phyloP scores from a whole-genome alignment of 2,113 vertebrate genomes.

The Ammodytes dubius region DNA sequence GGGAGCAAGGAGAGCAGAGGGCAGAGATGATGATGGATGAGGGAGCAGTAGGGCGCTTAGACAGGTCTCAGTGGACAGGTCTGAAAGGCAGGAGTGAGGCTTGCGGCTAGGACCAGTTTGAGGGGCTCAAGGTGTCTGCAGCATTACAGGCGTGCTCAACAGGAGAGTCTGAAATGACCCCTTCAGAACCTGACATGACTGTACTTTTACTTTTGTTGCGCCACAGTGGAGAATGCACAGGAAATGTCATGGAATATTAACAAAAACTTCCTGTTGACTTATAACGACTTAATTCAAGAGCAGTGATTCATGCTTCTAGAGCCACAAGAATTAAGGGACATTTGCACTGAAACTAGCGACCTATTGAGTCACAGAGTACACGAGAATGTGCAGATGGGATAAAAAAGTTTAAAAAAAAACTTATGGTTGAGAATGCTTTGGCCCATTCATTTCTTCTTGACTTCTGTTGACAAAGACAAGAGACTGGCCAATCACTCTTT shows the following conservation, averaged over 20 bases:
- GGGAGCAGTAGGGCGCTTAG: slow-evolving; percentile 72
- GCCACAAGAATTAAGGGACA: slow-evolving; percentile 54
- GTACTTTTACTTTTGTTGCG: slow-evolving; percentile 2
- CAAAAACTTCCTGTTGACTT: slow-evolving; percentile 39
- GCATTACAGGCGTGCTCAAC: slow-evolving; percentile 55
- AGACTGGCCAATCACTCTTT: slow-evolving; percentile 35
- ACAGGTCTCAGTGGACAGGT: slow-evolving; percentile 66
- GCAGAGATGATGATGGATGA: slow-evolving; percentile 77
- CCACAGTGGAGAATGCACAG: background rate
- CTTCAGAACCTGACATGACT: slow-evolving; percentile 8
- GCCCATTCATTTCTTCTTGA: slow-evolving; percentile 36
- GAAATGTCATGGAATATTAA: slow-evolving; percentile 26
- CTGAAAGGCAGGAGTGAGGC: slow-evolving; percentile 64
- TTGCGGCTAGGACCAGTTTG: slow-evolving; percentile 54
- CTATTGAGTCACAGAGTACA: slow-evolving; percentile 46
- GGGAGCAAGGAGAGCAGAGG: slow-evolving; percentile 65
- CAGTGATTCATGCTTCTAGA: slow-evolving; percentile 56
- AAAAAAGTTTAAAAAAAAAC: slow-evolving; percentile 43
- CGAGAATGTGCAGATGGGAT: slow-evolving; percentile 48
- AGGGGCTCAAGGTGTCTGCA: slow-evolving; percentile 66
- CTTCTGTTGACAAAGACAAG: slow-evolving; percentile 45
- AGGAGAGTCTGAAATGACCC: slow-evolving; percentile 36
- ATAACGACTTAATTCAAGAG: slow-evolving; percentile 49
- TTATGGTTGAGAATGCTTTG: slow-evolving; percentile 18
- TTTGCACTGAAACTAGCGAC: slow-evolving; percentile 56